Base-by-base conservation (phyloP, 2,888 invertebrate genomes). In the Odontothrips loti region DNA sequence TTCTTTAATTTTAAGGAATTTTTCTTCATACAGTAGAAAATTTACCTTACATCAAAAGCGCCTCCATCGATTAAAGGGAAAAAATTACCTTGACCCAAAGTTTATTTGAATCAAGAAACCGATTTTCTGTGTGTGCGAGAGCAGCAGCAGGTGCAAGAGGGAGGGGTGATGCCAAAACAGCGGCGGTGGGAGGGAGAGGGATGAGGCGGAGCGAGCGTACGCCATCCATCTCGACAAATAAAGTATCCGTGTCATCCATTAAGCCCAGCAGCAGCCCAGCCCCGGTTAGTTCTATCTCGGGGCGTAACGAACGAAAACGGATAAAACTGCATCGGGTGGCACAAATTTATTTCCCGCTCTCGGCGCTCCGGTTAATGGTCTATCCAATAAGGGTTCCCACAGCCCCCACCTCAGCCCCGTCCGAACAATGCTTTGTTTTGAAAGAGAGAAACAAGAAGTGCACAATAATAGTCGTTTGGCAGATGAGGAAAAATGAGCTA, bases 221-320 rank as follows among this genome's bases (percentile, higher is more conserved):
- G 58, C 68, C 68, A 75, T 75, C 68, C 68, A 75, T 75, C 68
- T 75, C 68, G 27, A 75, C 68, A 75, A 75, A 75, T 75, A 75
- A 75, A 75, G 68, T 75, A 75, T 75, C 68, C 23, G 27, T 75
- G 68, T 75, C 68, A 75, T 27, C 68, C 68, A 75, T 75, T 75
- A 75, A 75, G 27, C 68, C 51, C 51, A 2, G 51, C 6, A 3
- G 15, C 51, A 12, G 51, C 51, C 6, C 51, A 12, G 51, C 51
- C 51, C 48, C 51, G 51, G 15, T 10, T 10, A 12, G 51, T 2
- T 20, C 51, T 20, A 20, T 20, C 51, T 20, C 51, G 51, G 20
- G 6, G 58, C 15, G 20, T n/a, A 17, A 6, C 58, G 34, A 43
- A 43, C 34, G 34, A 43, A 43, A 43, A 43, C 3, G 6, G 34